These are phyloP conservation scores for Condylostylus longicornis DNA, from an alignment of 1,140 invertebrate genomes.

Conservation along the genomic window DNA sequence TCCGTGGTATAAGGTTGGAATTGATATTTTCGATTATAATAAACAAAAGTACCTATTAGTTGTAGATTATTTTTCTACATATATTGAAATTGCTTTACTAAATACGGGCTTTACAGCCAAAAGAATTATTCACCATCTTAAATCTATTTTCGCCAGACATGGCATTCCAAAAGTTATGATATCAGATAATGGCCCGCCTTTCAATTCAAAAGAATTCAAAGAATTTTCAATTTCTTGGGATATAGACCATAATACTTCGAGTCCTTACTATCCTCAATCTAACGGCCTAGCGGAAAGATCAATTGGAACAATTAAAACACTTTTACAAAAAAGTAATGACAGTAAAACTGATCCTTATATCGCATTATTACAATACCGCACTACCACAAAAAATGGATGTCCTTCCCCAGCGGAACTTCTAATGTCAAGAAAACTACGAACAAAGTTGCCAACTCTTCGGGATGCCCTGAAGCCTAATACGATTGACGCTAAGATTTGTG, in stretches of 20 bases:
- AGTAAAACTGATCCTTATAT: slow-evolving; percentile 8
- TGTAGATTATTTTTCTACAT: slow-evolving; percentile 11
- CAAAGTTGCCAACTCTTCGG: too few relatives aligned
- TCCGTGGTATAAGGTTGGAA: slow-evolving; percentile 9
- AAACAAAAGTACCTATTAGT: slow-evolving; percentile 22
- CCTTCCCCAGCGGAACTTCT: slow-evolving; percentile 8
- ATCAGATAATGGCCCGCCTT: slow-evolving; percentile 8
- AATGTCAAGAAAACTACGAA: slow-evolving; percentile 8
- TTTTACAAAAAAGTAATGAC: slow-evolving; percentile 3
- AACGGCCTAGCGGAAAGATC: slow-evolving; percentile 7
- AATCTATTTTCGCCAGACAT: slow-evolving; percentile 8
- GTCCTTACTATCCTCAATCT: slow-evolving; percentile 3
- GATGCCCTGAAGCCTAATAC: too few relatives aligned
- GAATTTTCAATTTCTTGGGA: slow-evolving; percentile 4
- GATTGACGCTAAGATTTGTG: too few relatives aligned
- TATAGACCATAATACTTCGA: background rate
- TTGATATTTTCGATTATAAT: slow-evolving; percentile 22
- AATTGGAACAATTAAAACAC: slow-evolving; percentile 2
- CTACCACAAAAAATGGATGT: slow-evolving; percentile 7
- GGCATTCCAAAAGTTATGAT: slow-evolving; percentile 6
- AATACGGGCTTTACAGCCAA: background rate
- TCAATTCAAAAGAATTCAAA: slow-evolving; percentile 5
- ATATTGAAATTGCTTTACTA: slow-evolving; percentile 6
- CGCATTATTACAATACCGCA: slow-evolving; percentile 9
- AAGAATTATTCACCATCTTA: slow-evolving; percentile 1